Evolutionary conservation across 2,113 vertebrate genomes (phyloP).

Genomic region (Paramormyrops kingsleyae): DNA sequence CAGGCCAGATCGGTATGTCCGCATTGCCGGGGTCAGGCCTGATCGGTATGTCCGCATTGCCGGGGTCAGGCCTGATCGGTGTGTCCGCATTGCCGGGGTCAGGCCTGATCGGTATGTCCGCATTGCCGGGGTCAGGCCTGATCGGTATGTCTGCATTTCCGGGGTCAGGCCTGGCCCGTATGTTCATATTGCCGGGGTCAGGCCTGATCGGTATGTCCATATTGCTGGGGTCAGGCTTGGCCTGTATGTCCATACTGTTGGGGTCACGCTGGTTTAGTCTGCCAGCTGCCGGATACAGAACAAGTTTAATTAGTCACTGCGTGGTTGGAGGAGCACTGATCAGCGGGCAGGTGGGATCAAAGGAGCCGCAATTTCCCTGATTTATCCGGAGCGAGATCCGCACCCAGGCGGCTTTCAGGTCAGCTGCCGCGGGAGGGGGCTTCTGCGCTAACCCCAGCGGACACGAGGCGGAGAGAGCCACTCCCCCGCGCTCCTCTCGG

Average conservation of each 20-base stretch:
- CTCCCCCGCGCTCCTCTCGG: slow-evolving; percentile 79
- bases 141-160: accelerated
- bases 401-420: not conserved
- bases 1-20: too few relatives aligned
- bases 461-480: slow-evolving; percentile 78
- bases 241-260: not conserved
- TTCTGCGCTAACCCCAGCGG: slow-evolving; percentile 85
- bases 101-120: not conserved
- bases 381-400: slow-evolving; percentile 43
- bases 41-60: not conserved
- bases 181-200: not conserved
- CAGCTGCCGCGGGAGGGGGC: not conserved
- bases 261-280: slow-evolving; percentile 39
- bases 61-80: not conserved
- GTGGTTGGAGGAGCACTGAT: slow-evolving; percentile 48
- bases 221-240: not conserved
- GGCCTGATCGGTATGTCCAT: not conserved
- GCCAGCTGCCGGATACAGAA: slow-evolving; percentile 35
- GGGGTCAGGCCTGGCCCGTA: not conserved
- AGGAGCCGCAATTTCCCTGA: slow-evolving; percentile 42
- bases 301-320: slow-evolving; percentile 35
- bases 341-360: slow-evolving; percentile 68
- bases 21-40: too few relatives aligned
- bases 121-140: not conserved
- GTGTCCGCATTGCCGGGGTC: not conserved